Evolutionary conservation across 2,888 invertebrate genomes (phyloP).

Genomic region (Brachycybe producta): DNA sequence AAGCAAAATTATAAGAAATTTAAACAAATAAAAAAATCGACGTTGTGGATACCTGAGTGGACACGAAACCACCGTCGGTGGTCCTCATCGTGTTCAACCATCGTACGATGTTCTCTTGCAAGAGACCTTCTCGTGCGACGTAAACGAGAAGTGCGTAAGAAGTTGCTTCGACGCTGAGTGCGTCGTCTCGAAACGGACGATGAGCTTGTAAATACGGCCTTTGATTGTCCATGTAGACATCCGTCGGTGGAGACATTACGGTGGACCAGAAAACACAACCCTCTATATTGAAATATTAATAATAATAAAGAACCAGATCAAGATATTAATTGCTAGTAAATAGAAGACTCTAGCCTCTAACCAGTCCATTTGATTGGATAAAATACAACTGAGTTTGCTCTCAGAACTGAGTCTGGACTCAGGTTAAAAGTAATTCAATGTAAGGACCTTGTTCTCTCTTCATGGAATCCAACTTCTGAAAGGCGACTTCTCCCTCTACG

Average conservation of each 20-base stretch:
- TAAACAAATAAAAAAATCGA: background rate
- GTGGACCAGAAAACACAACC: conserved; percentile 36
- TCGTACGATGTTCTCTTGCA: conserved; percentile 27
- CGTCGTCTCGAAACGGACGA: conserved; percentile 37
- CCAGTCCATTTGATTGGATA: too few relatives aligned
- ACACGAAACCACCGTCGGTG: conserved; percentile 27
- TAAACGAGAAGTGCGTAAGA: conserved; percentile 38
- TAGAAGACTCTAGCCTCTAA: background rate
- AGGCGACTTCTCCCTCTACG: conserved; percentile 33
- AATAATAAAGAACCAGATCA: too few relatives aligned
- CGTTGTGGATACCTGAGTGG: conserved; percentile 25
- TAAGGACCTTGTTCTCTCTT: conserved; percentile 27
- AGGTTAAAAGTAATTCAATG: too few relatives aligned
- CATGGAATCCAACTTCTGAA: conserved; percentile 27
- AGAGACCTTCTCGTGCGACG: conserved; percentile 25
- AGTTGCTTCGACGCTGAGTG: conserved; percentile 36
- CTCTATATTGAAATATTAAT: conserved; percentile 30
- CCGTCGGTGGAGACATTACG: conserved; percentile 17
- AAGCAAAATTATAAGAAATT: too few relatives aligned
- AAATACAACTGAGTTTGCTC: too few relatives aligned
- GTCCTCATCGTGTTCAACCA: conserved; percentile 29
- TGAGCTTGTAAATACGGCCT: conserved; percentile 36
- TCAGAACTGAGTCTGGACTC: too few relatives aligned
- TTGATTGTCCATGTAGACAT: conserved; percentile 33
- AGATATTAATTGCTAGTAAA: too few relatives aligned